Evolutionary conservation across 2,113 vertebrate genomes (phyloP).

Genomic region (Thalassoma bifasciatum): DNA sequence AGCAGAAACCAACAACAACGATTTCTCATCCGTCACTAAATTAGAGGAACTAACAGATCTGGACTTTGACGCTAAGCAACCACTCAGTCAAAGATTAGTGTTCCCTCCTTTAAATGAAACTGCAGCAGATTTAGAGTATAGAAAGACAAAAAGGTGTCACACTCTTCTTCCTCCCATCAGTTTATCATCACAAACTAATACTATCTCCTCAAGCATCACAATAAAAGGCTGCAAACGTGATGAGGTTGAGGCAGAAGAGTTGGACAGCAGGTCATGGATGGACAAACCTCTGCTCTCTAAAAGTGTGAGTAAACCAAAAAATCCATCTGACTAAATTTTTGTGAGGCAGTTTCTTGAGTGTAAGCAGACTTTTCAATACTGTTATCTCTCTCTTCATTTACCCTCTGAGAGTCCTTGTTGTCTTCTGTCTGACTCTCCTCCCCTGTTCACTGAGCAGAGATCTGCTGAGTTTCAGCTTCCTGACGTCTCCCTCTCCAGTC

Average conservation of each 20-base stretch:
- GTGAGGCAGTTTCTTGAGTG: no score
- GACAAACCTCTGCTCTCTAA: constrained; percentile 35
- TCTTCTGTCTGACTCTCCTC: neutral
- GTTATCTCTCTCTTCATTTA: no score
- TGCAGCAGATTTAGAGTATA: neutral
- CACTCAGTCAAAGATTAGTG: constrained; percentile 1
- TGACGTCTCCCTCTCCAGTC: constrained; percentile 59
- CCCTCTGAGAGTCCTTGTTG: no score
- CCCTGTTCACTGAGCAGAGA: constrained; percentile 10
- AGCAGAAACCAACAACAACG: constrained; percentile 12
- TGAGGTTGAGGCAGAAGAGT: neutral
- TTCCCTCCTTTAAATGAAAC: constrained; percentile 11
- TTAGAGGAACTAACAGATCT: constrained; percentile 4
- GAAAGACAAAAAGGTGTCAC: neutral
- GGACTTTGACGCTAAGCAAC: constrained; percentile 1
- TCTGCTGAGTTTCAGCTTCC: constrained; percentile 52
- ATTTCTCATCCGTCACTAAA: neutral
- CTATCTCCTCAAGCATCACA: neutral
- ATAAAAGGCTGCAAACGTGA: neutral
- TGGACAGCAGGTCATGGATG: constrained; percentile 34
- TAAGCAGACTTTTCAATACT: no score
- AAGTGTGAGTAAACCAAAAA: constrained; percentile 43
- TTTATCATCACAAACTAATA: constrained; percentile 12
- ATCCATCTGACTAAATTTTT: no score
- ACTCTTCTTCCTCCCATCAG: constrained; percentile 27